Conservation (phyloP, 2,797 vertebrate species). For the Sphenopsis melanotis region DNA sequence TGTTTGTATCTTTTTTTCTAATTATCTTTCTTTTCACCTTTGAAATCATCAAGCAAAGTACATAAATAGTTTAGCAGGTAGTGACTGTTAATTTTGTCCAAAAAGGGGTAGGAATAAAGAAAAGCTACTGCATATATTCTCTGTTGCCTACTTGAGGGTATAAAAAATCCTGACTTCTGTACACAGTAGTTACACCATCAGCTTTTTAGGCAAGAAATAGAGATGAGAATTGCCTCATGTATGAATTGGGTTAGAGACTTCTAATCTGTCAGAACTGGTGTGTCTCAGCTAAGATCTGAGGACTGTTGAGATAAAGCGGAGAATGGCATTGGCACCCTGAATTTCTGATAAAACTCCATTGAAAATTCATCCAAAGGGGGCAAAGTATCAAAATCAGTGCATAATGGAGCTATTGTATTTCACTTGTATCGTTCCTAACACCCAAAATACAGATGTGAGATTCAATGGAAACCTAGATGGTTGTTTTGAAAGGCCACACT, state of each 20-base stretch:
- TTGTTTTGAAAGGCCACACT: neutral
- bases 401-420: rapidly evolving
- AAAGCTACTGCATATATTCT: neutral
- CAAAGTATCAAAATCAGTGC: neutral
- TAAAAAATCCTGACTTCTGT: neutral
- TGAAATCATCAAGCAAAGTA: neutral
- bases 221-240: neutral
- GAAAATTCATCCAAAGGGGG: neutral
- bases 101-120: neutral
- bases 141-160: neutral
- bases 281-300: neutral
- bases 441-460: neutral
- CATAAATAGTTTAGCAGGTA: neutral
- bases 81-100: neutral
- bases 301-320: neutral
- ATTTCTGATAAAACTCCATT: neutral
- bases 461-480: neutral
- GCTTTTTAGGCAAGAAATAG: neutral
- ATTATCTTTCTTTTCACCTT: neutral
- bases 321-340: neutral
- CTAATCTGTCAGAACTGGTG: neutral
- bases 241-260: neutral
- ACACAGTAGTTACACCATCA: neutral
- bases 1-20: neutral
- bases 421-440: neutral